These are phyloP conservation scores for Stigmatopora argus DNA, from an alignment of 2,113 vertebrate species.

Conservation along the genomic window DNA sequence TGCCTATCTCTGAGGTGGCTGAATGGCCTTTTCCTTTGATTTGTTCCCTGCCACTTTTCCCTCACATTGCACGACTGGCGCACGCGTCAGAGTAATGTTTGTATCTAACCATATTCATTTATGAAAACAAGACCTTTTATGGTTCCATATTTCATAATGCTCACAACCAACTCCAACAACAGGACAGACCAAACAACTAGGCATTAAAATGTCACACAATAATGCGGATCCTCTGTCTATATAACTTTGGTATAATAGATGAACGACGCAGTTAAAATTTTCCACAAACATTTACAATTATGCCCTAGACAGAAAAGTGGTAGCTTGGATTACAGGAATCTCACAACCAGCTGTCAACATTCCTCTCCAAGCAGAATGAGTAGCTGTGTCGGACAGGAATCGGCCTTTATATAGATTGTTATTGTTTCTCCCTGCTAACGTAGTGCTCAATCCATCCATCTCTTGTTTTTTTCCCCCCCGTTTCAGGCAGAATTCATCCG, in stretches of 20 bases:
- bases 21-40: slow-evolving; percentile 66
- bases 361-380: slow-evolving; percentile 60
- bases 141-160: too few relatives aligned
- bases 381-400: slow-evolving; percentile 64
- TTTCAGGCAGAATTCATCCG: slow-evolving; percentile 60
- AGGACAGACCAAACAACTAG: too few relatives aligned
- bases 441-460: slow-evolving; percentile 63
- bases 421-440: slow-evolving; percentile 68
- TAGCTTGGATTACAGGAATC: slow-evolving; percentile 16
- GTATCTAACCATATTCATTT: slow-evolving; percentile 21
- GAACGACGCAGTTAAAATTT: slow-evolving; percentile 3
- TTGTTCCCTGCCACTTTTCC: slow-evolving; percentile 62
- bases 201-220: too few relatives aligned
- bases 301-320: slow-evolving; percentile 8
- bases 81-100: slow-evolving; percentile 49
- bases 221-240: neutral
- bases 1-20: slow-evolving; percentile 61
- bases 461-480: slow-evolving; percentile 40
- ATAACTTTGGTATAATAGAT: neutral
- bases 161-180: too few relatives aligned
- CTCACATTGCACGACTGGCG: slow-evolving; percentile 57
- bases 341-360: slow-evolving; percentile 55
- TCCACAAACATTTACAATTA: slow-evolving; percentile 2
- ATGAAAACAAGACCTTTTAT: neutral
- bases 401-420: slow-evolving; percentile 73